Evolutionary conservation across 2,888 invertebrate genomes (phyloP).

Genomic region (Idaea straminata): DNA sequence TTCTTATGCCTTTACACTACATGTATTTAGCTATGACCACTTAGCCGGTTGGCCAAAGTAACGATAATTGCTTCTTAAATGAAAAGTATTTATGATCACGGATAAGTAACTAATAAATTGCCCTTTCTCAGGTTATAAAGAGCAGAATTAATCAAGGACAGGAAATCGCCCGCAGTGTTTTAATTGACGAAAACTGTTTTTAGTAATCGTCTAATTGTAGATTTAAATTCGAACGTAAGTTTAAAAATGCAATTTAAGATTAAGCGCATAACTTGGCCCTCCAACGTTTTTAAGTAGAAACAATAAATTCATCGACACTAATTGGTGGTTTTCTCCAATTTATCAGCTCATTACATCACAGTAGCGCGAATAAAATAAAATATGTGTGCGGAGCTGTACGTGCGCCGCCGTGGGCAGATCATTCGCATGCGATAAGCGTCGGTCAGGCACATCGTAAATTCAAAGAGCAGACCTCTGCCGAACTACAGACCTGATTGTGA

Average conservation of each 20-base stretch:
- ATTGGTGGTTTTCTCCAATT: conserved; percentile 81
- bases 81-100: background rate
- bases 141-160: conserved; percentile 24
- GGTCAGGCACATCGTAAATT: conserved; percentile 80
- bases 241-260: conserved; percentile 74
- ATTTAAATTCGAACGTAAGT: conserved; percentile 61
- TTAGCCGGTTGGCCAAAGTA: background rate
- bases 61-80: conserved; percentile 1
- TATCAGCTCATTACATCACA: conserved; percentile 81
- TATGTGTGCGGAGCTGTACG: conserved; percentile 76
- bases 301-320: conserved; percentile 81
- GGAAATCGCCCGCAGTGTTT: conserved; percentile 22
- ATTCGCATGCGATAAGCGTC: conserved; percentile 79
- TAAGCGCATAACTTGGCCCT: conserved; percentile 68
- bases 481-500: conserved; percentile 78
- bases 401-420: conserved; percentile 78
- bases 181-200: conserved; percentile 34
- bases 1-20: no score
- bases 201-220: conserved; percentile 37
- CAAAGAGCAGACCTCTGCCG: conserved; percentile 74
- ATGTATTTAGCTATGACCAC: no score
- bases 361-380: conserved; percentile 81
- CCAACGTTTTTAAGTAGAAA: conserved; percentile 79
- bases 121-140: conserved; percentile 11
- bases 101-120: conserved; percentile 1